Evolutionary conservation across 2,888 invertebrate genomes (phyloP), one percentile per base, ranked within the genome.

Genomic region (Campaea margaritaria): DNA sequence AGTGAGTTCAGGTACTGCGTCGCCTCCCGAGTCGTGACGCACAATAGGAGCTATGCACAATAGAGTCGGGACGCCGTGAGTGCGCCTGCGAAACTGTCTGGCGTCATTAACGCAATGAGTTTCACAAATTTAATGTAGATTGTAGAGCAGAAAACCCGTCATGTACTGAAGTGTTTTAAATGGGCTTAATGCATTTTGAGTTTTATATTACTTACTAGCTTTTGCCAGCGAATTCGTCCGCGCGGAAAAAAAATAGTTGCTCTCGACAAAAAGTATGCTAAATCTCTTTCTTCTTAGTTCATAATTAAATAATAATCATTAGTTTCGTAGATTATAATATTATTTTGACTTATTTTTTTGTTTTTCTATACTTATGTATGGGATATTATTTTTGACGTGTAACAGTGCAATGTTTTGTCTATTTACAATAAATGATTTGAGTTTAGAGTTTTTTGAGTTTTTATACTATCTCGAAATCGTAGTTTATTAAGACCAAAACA

Each of bases 81-180:
- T 38, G 44, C 43, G 8, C n/a, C 12, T 5, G 21, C 14, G 14
- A 48, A 14, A 14, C 48, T 55, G 50, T 50, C 58, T 43, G 36
- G 16, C n/a, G 16, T 57, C 52, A 58, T 58, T 58, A 58, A 42
- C 39, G 46, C 31, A 38, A 58, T 48, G 52, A 52, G 44, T 51
- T 47, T 47, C n/a, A 46, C 38, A 31, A 50, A 52, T 51, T 46
- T 39, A 42, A 52, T 38, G 16, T 21, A 41, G 15, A 15, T 36
- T 21, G 21, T 8, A 45, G 14, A 11, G 38, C 27, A 27, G 34
- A 27, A 13, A 21, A 14, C 8, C 14, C 27, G 4, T 47, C 16
- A 28, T 34, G 1, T 12, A 46, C 14, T 46, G 12, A 45, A 21
- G 42, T 39, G 5, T 8, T 11, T 0, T 9, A 42, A 42, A 16